Conservation (phyloP, 2,888 invertebrate species). For the Dicycla oo region DNA sequence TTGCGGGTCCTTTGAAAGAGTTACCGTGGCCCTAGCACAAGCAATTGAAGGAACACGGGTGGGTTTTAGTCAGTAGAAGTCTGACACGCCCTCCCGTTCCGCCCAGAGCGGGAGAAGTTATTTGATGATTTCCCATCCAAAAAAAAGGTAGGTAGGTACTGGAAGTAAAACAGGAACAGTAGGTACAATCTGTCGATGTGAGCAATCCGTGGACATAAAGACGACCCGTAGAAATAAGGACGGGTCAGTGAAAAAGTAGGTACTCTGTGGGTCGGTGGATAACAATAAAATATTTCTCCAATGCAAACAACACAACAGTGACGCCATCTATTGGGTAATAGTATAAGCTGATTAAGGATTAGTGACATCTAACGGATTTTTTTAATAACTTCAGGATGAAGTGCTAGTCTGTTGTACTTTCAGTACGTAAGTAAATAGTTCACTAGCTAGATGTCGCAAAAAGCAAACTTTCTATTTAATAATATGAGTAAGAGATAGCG, state of each 20-base stretch:
- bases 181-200: not conserved
- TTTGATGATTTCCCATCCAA: too few species aligned
- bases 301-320: not conserved
- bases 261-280: too few species aligned
- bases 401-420: not conserved
- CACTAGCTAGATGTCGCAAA: constrained; percentile 1
- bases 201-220: not conserved
- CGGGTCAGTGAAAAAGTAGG: too few species aligned
- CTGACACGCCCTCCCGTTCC: too few species aligned
- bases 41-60: too few species aligned
- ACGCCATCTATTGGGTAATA: constrained; percentile 4
- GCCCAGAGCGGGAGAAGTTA: too few species aligned
- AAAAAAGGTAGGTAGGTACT: not conserved
- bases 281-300: not conserved
- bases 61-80: too few species aligned
- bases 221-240: not conserved
- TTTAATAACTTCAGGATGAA: not conserved
- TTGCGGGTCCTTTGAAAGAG: too few species aligned
- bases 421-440: not conserved
- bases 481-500: not conserved
- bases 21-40: too few species aligned
- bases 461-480: not conserved
- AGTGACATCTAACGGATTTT: constrained; percentile 28
- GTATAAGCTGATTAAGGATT: not conserved
- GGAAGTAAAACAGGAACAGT: not conserved